phyloP scores from a whole-genome alignment of 2,888 invertebrate species.

The Dexiosoma caninum region DNA sequence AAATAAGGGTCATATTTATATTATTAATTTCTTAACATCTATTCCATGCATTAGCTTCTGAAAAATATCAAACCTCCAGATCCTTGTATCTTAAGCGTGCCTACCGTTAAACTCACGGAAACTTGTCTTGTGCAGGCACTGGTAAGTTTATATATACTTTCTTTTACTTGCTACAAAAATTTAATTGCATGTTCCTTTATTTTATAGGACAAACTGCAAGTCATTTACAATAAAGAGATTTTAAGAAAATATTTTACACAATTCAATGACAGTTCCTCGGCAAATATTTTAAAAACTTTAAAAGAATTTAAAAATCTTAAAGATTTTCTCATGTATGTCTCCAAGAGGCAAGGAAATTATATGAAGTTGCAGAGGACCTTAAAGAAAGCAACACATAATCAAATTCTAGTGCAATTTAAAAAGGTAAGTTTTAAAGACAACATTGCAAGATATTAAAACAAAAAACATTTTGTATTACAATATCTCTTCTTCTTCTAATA shows the following conservation, averaged over 20 bases:
- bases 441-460: no score
- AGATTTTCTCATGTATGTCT: constrained; percentile 73
- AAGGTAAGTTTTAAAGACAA: constrained; percentile 67
- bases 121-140: constrained; percentile 76
- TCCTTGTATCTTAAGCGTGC: constrained; percentile 70
- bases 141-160: constrained; percentile 62
- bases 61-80: constrained; percentile 69
- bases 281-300: constrained; percentile 51
- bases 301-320: constrained; percentile 69
- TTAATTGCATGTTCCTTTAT: background rate
- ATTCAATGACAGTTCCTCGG: constrained; percentile 51
- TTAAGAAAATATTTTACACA: constrained; percentile 70
- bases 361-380: constrained; percentile 74
- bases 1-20: no score
- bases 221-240: constrained; percentile 73
- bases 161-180: background rate
- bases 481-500: no score
- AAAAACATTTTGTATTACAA: no score
- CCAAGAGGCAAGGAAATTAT: constrained; percentile 75
- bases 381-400: constrained; percentile 70
- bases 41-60: constrained; percentile 46
- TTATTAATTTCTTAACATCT: no score
- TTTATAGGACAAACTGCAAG: constrained; percentile 73
- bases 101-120: constrained; percentile 73
- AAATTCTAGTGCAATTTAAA: constrained; percentile 73